Base-by-base conservation (phyloP, 1,140 invertebrate species). In the Elymnias hypermnestra region DNA sequence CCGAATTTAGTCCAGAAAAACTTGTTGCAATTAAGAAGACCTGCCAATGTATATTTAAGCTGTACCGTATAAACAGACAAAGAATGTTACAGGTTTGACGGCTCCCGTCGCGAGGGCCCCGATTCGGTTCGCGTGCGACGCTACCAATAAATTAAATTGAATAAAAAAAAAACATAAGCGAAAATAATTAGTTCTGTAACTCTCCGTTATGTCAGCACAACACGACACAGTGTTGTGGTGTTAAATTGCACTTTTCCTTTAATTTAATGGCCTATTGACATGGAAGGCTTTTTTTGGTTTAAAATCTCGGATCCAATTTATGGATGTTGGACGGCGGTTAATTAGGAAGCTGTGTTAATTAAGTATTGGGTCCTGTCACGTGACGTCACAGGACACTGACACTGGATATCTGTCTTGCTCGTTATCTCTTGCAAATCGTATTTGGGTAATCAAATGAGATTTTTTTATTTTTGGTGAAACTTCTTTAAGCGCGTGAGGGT, bases 81-180 rank as follows among this genome's bases (percentile, higher is more conserved):
- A 19, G 33, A 51, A 38, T 25, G 17, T 44, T 53, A 46, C 53
- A 42, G 46, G 46, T 58, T 37, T 31, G 35, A 15, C 60, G 39
- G 51, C 61, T 72, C 61, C 59, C 63, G 60, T 47, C 51, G 67
- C 15, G 58, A 53, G 49, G 19, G 18, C 6, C 10, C 1, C 8
- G 9, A 14, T 29, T 25, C 25, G 17, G 7, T 49, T 77, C 58
- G 70, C 74, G 72, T 78, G 74, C 55, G 48, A 41, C 43, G 53
- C 46, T 63, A 54, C 50, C 65, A 69, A 72, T 72, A 76, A 76
- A 76, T 70, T 71, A 76, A 74, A 79, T 76, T 72, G 67, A 76
- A 76, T 67, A 70, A 72, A 72, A 72, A 75, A 72, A n/a, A n/a
- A n/a, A n/a, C n/a, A n/a, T n/a, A n/a, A n/a, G n/a, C n/a, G n/a